Evolutionary conservation across 2,113 vertebrate species (phyloP), one percentile per base, ranked within the genome.

Genomic region (Panthera leo): DNA sequence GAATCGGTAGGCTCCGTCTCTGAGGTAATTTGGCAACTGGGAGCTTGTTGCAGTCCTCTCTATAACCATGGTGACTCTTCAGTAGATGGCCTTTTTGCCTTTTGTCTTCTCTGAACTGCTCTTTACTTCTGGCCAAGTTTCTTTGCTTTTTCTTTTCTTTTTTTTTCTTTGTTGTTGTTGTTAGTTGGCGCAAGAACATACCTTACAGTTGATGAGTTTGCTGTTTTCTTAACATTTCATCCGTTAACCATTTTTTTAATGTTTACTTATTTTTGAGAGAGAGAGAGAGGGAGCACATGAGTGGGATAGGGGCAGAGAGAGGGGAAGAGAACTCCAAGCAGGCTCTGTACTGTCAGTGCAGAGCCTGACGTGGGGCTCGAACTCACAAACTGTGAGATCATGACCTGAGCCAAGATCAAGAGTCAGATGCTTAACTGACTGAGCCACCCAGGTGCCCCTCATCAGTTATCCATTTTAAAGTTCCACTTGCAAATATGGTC

Each of bases 141-240:
- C 80, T 83, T 93, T 91, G n/a, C 76, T n/a, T 23, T 61, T 7
- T 58, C 5, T 58, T 92, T 85, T 82, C 63, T 48, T 25, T 80
- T n/a, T 76, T 61, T 51, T 75, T n/a, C 89, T 15, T 82, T 39
- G 36, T 73, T 45, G 39, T 88, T 87, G 58, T 88, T 87, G 58
- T 79, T 91, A 86, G 39, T 88, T 97, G 97, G 92, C 96, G 88
- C 5, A 71, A 63, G 85, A 93, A 73, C 39, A 95, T 45, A 68
- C 3, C 80, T 94, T 83, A 51, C 11, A 85, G 87, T 70, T 80
- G 93, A 95, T 88, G 89, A 88, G 92, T 97, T 45, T 97, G 87
- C 92, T 85, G 87, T 85, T 97, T 97, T 93, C 94, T 89, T 68
- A 95, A 91, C 11, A 42, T 95, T 97, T 95, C 53, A 51, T 95